Evolutionary conservation across 2,113 vertebrate genomes (phyloP), one percentile per base, ranked within the genome.

Genomic region (Phocoena sinus): DNA sequence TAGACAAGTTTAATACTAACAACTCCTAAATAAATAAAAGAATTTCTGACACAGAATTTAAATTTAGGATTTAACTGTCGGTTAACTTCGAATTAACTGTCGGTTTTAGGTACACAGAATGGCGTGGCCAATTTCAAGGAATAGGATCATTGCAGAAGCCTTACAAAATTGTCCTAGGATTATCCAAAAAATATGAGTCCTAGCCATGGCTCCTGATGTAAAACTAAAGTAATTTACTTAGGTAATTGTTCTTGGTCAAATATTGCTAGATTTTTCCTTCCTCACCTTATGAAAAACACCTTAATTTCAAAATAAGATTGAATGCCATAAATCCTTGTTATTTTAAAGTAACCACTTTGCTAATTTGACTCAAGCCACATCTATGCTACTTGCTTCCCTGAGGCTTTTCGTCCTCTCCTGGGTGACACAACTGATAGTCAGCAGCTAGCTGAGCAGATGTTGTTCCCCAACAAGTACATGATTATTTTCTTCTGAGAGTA

Each of bases 381-480:
- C 15, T 28, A 44, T 36, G n/a, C 1, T 47, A 36, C 5, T 28
- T 25, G 7, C 17, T 63, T 62, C 71, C 70, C 96, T 1, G 28
- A 80, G 62, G 85, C 10, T 71, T 33, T 68, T 76, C 36, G 21
- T 80, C 13, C 18, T 60, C 73, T 73, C 91, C 4, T 56, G 71
- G 81, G 94, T 38, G 41, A 93, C 21, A n/a, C 83, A 62, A 17
- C 36, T 3, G 18, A n/a, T 21, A 33, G 20, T 15, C 70, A 89
- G 80, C 89, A 77, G 56, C 36, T 38, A 68, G 4, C 23, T 38
- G 60, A 95, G 44, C 96, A 98, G 95, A 96, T 96, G 89, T 53
- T 33, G 6, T 21, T 95, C 33, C 36, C 36, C 65, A 65, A 26
- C 20, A 6, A 41, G 25, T 13, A 44, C n/a, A 68, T 36, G 91